Evolutionary conservation across 1,140 invertebrate species (phyloP).

Genomic region (Harpegnathos saltator): DNA sequence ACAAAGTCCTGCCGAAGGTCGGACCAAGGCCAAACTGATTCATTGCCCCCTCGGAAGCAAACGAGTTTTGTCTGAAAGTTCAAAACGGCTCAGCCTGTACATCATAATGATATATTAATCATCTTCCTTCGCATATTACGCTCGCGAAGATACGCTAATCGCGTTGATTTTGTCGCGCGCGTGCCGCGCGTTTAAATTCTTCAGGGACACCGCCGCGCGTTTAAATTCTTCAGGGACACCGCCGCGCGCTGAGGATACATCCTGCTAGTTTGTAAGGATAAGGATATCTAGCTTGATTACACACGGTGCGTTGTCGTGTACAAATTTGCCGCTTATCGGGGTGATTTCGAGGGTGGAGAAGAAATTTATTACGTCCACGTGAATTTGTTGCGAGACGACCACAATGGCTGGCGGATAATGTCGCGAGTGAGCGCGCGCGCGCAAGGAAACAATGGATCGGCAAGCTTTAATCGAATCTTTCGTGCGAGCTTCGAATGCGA

Average conservation of each 20-base stretch:
- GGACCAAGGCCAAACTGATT: no score
- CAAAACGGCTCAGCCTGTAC: no score
- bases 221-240: neutral
- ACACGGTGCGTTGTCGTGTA: neutral
- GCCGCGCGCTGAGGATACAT: neutral
- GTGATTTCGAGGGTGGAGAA: slow-evolving; percentile 49
- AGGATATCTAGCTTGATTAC: neutral
- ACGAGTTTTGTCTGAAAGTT: no score
- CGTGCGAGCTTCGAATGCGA: slow-evolving; percentile 51
- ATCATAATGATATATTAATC: no score
- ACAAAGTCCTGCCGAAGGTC: no score
- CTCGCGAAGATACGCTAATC: no score
- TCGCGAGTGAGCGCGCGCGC: neutral
- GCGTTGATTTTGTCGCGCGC: no score
- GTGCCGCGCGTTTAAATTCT: neutral
- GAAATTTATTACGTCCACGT: slow-evolving; percentile 53
- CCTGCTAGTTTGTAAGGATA: neutral
- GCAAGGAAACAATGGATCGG: slow-evolving; percentile 3
- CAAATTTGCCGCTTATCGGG: slow-evolving; percentile 43
- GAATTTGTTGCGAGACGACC: slow-evolving; percentile 48
- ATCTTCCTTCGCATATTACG: no score
- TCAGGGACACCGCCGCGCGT: neutral
- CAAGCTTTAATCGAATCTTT: slow-evolving; percentile 52
- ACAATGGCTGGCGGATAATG: no score
- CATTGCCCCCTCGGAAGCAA: no score